Evolutionary conservation across 2,113 vertebrate species (phyloP).

Genomic region (Nothocercus nigrocapillus): DNA sequence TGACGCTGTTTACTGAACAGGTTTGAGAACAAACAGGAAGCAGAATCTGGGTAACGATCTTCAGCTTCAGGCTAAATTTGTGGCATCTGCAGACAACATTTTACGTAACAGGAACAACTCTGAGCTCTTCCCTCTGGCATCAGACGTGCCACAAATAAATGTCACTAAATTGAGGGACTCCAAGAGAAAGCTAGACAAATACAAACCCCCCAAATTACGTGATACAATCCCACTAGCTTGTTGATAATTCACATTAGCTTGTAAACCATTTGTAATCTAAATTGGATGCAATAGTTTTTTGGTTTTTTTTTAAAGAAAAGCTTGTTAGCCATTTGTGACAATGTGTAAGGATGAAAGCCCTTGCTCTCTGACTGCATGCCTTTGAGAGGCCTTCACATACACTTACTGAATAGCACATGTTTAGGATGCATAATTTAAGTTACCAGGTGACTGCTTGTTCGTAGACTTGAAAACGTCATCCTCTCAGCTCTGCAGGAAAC

Average conservation of each 20-base stretch:
- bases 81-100: neutral
- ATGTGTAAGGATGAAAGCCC: neutral
- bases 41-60: neutral
- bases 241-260: neutral
- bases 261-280: neutral
- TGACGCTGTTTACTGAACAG: neutral
- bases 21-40: neutral
- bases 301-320: neutral
- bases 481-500: neutral
- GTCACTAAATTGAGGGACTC: neutral
- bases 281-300: neutral
- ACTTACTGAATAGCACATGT: fast-evolving
- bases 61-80: neutral
- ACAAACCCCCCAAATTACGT: neutral
- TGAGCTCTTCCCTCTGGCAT: neutral
- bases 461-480: fast-evolving
- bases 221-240: neutral
- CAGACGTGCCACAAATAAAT: neutral
- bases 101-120: neutral
- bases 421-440: neutral
- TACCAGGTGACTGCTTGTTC: neutral
- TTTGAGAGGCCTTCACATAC: neutral
- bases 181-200: neutral
- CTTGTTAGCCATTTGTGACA: fast-evolving
- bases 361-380: neutral